Evolutionary conservation across 2,797 vertebrate genomes (phyloP).

Genomic region (Masticophis lateralis): DNA sequence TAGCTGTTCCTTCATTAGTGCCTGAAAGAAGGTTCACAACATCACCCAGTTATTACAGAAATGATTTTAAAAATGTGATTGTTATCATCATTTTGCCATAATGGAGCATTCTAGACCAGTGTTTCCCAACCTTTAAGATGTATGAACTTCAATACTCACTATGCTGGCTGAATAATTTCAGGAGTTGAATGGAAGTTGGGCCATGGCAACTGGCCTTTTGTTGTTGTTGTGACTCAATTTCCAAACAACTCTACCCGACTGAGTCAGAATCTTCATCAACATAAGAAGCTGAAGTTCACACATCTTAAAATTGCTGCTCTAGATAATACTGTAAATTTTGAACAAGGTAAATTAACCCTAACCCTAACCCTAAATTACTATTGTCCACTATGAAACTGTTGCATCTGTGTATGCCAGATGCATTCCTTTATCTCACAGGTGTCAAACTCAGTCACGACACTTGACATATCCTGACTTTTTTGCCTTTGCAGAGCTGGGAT

Average conservation of each 20-base stretch:
- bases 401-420: not conserved
- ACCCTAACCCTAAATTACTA: not conserved
- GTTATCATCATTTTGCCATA: not conserved
- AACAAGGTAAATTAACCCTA: not conserved
- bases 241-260: not conserved
- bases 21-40: not conserved
- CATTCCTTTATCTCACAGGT: not conserved
- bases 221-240: not conserved
- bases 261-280: not conserved
- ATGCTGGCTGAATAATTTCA: not conserved
- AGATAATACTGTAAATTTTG: not conserved
- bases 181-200: not conserved
- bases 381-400: not conserved
- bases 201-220: not conserved
- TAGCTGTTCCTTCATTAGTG: not conserved
- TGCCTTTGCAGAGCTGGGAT: no score
- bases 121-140: not conserved
- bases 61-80: not conserved
- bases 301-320: not conserved
- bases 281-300: not conserved
- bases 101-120: not conserved
- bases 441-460: no score
- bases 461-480: no score
- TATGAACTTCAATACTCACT: not conserved
- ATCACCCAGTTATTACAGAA: not conserved